Percentiles rank a stretch among this genome's conserved stretches.
Conservation (phyloP, 2,113 vertebrate genomes). For the Oryzias melastigma region DNA sequence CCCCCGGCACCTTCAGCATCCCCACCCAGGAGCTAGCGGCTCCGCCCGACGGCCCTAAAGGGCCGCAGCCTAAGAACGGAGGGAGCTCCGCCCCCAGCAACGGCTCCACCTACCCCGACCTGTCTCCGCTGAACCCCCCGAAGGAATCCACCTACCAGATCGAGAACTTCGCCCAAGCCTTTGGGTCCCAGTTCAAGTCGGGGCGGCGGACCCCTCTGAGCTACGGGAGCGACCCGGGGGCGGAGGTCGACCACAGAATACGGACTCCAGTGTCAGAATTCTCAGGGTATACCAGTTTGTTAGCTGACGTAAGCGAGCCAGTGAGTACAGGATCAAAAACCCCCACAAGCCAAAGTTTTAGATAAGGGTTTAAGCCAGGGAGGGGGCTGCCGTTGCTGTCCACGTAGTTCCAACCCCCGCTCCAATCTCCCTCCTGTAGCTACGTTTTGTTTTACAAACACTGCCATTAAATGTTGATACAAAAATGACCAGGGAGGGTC, state of each 20-base stretch:
- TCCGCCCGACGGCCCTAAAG: constrained; percentile 82
- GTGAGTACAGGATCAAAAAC: constrained; percentile 98
- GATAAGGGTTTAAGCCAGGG: constrained; percentile 89
- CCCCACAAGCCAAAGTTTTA: constrained; percentile 98
- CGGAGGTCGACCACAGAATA: constrained; percentile 92
- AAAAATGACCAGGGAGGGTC: constrained; percentile 94
- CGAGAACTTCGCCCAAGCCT: constrained; percentile 99
- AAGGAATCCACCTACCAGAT: constrained; percentile 98
- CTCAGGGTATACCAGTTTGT: constrained; percentile 99
- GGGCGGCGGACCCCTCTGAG: constrained; percentile 94
- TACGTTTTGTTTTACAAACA: constrained; percentile 82
- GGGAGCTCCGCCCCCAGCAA: constrained; percentile 60
- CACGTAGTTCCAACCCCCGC: constrained; percentile 48
- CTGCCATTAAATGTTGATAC: constrained; percentile 99
- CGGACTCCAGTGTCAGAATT: constrained; percentile 99
- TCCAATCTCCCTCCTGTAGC: constrained; percentile 84
- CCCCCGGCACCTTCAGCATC: constrained; percentile 85
- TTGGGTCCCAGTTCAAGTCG: constrained; percentile 98
- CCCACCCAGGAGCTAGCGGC: constrained; percentile 87
- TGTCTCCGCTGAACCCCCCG: constrained; percentile 88
- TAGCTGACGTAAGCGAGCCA: constrained; percentile 97
- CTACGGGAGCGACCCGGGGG: constrained; percentile 86
- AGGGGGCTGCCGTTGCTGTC: constrained; percentile 70
- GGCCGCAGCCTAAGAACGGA: constrained; percentile 84
- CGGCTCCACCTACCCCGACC: constrained; percentile 87